Conservation (phyloP, 1,140 invertebrate genomes). For the Condylostylus longicornis region DNA sequence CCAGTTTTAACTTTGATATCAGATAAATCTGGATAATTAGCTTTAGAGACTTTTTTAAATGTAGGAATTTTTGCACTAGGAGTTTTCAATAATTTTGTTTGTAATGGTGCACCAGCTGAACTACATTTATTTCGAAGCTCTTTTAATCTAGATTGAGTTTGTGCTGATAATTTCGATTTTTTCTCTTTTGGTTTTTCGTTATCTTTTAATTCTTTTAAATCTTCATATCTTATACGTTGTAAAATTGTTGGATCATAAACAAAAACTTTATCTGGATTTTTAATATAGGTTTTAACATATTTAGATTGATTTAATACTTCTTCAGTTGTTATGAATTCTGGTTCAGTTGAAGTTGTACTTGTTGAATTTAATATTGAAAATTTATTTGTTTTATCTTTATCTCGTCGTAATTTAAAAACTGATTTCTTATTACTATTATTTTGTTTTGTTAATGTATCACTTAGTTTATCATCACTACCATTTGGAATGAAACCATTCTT, state of each 20-base stretch:
- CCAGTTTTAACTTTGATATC: slow-evolving; percentile 27
- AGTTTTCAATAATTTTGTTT: neutral
- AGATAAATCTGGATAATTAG: slow-evolving; percentile 30
- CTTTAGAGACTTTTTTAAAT: slow-evolving; percentile 27
- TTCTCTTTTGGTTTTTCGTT: slow-evolving; percentile 13
- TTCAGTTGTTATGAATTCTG: slow-evolving; percentile 27
- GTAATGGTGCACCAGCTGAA: neutral
- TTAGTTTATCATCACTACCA: slow-evolving; percentile 15
- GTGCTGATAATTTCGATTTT: slow-evolving; percentile 5
- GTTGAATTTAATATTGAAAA: slow-evolving; percentile 12
- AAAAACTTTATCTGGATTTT: slow-evolving; percentile 29
- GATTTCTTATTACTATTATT: slow-evolving; percentile 18
- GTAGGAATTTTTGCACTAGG: slow-evolving; percentile 8
- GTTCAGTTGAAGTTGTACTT: neutral
- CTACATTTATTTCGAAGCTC: slow-evolving; percentile 10
- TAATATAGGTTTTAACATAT: slow-evolving; percentile 31
- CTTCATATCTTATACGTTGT: slow-evolving; percentile 21
- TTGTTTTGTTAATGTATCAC: slow-evolving; percentile 23
- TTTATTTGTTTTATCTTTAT: slow-evolving; percentile 15
- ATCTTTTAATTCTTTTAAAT: slow-evolving; percentile 12
- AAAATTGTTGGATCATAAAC: slow-evolving; percentile 28
- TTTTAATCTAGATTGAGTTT: slow-evolving; percentile 10
- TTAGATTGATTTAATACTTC: slow-evolving; percentile 31
- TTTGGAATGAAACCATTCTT: slow-evolving; percentile 12
- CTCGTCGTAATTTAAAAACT: slow-evolving; percentile 7